phyloP scores from a whole-genome alignment of 2,113 vertebrate genomes.

The Procavia capensis region DNA sequence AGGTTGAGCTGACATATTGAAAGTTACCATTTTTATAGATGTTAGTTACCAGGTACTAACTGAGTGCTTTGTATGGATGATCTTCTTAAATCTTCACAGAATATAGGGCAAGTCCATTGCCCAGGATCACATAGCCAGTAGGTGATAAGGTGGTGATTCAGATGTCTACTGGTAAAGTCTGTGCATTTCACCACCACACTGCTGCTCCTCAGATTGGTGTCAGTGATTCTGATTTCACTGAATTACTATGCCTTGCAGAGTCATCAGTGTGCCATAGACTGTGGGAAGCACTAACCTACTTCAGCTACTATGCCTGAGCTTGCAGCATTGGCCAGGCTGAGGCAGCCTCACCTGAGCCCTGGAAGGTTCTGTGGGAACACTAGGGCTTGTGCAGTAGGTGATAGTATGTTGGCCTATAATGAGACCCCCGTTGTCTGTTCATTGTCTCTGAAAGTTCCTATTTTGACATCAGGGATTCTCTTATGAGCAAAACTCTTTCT shows the following conservation, averaged over 20 bases:
- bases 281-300: background rate
- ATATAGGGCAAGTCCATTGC: background rate
- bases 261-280: background rate
- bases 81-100: background rate
- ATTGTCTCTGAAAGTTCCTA: background rate
- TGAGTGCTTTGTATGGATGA: background rate
- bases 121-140: background rate
- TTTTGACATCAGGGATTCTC: background rate
- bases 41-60: background rate
- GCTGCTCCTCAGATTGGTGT: fast-evolving
- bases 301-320: background rate
- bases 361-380: background rate
- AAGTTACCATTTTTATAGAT: background rate
- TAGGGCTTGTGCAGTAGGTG: too few relatives aligned
- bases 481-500: background rate
- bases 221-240: background rate
- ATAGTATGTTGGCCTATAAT: background rate
- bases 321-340: background rate
- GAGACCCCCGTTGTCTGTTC: background rate
- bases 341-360: background rate
- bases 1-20: background rate
- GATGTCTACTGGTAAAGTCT: too few relatives aligned
- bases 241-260: background rate
- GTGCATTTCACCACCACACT: fast-evolving
- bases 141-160: background rate